phyloP scores from a whole-genome alignment of 2,797 vertebrate species.

The Ispidina picta region DNA sequence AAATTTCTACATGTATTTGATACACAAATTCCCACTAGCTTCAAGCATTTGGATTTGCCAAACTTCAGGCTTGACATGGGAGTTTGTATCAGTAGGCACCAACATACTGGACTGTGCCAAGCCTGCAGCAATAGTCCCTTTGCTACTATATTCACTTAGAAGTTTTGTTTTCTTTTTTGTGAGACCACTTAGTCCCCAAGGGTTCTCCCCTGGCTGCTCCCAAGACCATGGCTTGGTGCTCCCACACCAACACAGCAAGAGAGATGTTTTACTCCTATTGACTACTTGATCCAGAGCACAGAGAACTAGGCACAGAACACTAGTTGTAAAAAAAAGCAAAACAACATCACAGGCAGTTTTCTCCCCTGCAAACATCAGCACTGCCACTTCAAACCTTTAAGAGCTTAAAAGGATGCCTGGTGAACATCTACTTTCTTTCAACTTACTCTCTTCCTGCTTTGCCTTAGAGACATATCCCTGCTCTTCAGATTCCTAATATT shows the following conservation, averaged over 20 bases:
- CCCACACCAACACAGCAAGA: background rate
- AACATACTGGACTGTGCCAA: background rate
- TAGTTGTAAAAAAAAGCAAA: background rate
- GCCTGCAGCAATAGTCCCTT: background rate
- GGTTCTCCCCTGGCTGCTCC: background rate
- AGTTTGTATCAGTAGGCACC: background rate
- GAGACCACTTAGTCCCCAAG: background rate
- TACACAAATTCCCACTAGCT: background rate
- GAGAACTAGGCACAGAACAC: background rate
- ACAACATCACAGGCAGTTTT: background rate
- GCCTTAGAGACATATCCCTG: background rate
- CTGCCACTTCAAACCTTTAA: background rate
- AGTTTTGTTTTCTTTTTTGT: background rate
- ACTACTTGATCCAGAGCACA: background rate
- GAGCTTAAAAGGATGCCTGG: background rate
- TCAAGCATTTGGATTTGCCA: background rate
- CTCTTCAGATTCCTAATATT: background rate
- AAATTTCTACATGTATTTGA: background rate
- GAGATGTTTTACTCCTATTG: background rate
- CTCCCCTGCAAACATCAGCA: background rate
- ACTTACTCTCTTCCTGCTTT: background rate
- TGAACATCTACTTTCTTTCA: background rate
- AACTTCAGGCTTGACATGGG: fast-evolving
- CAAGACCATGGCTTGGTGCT: background rate
- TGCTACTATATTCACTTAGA: background rate